phyloP scores from a whole-genome alignment of 1,140 invertebrate genomes.

The Hylaeus anthracinus region DNA sequence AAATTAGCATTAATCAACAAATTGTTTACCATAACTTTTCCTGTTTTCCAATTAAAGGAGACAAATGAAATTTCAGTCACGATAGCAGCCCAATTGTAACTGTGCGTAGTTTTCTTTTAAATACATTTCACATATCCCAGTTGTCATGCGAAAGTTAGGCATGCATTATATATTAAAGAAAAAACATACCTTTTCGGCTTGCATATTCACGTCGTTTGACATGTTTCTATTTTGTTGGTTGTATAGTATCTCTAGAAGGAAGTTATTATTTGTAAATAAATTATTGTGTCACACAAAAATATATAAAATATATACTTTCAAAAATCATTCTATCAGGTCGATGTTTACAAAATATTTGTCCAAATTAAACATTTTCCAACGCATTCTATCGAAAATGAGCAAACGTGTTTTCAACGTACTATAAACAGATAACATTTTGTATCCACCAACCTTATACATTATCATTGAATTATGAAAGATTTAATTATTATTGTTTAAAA shows the following conservation, averaged over 20 bases:
- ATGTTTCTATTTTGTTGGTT: constrained; percentile 62
- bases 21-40: constrained; percentile 48
- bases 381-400: no score
- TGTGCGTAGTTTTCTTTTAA: constrained; percentile 37
- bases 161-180: constrained; percentile 40
- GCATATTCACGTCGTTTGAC: constrained; percentile 75
- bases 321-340: not conserved
- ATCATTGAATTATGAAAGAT: not conserved
- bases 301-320: not conserved
- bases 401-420: not conserved
- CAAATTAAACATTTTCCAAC: no score
- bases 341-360: no score
- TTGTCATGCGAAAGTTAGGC: constrained; percentile 45
- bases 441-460: not conserved
- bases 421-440: not conserved
- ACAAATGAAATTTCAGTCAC: constrained; percentile 47
- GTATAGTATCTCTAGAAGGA: constrained; percentile 19
- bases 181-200: constrained; percentile 73
- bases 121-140: constrained; percentile 47
- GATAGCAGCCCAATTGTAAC: constrained; percentile 47
- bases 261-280: not conserved
- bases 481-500: not conserved
- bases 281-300: no score
- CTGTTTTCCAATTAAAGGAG: constrained; percentile 53
- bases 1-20: constrained; percentile 60